Evolutionary conservation across 2,888 invertebrate species (phyloP), one percentile per base, ranked within the genome.

Genomic region (Yponomeuta sedellus): DNA sequence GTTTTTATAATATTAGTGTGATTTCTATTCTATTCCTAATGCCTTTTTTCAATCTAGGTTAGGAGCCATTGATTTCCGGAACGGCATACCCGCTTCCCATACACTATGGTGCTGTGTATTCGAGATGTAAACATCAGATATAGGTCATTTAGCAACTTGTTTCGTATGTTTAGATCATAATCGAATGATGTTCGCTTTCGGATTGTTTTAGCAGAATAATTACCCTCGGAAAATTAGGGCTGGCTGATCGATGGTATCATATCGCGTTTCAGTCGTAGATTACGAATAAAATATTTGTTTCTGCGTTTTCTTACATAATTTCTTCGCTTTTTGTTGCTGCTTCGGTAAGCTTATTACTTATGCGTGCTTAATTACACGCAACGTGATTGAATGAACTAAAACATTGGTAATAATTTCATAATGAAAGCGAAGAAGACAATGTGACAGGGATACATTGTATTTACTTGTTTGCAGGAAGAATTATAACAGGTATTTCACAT

Each of bases 41-140:
- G 25, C 25, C 25, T 25, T 25, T 25, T 25, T 5, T 4, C 25
- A 25, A n/a, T 25, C 25, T 5, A 25, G 2, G 25, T 25, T 25
- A 1, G 25, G 2, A 25, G 25, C 25, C 25, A 52, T 16, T 12
- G 44, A 52, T 4, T 16, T 34, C 5, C 16, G 44, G 16, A 52
- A 52, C 16, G 16, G 44, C 16, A 52, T 16, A 52, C 44, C 44
- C 16, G 12, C 44, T 52, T 16, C 44, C 34, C 16, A 4, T 52
- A 52, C 16, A 52, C 44, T 16, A 52, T 52, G 44, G 44, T 5
- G 16, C 16, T 12, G 44, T 57, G 57, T n/a, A 82, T 83, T 78
- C 79, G 74, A 79, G 73, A 82, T 78, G 77, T 85, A 85, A 85
- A 86, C 86, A 85, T 65, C 70, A 68, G 74, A 87, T 83, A 72